These are phyloP conservation scores for Leucophenga montana DNA, from an alignment of 2,888 invertebrate species.

Conservation along the genomic window DNA sequence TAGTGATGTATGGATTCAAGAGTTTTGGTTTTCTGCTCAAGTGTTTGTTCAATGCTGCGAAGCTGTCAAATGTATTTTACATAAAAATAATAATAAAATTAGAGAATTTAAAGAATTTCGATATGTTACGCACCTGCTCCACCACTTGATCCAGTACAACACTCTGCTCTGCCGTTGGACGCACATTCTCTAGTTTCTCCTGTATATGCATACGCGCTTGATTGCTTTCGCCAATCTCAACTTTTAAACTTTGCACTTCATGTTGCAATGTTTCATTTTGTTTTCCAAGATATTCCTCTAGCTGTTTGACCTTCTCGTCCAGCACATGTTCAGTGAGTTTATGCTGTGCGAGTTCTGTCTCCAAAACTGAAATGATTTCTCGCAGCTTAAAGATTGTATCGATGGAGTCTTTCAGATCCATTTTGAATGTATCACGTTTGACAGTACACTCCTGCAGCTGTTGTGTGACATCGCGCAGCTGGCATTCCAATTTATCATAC, in stretches of 20 bases:
- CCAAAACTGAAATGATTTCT: conserved; percentile 85
- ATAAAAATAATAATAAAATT: conserved; percentile 15
- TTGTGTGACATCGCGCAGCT: conserved; percentile 81
- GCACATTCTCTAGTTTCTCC: conserved; percentile 74
- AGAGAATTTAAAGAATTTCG: neutral
- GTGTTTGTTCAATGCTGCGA: conserved; percentile 78
- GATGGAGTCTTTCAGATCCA: conserved; percentile 82
- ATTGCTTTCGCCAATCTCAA: conserved; percentile 68
- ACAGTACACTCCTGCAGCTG: conserved; percentile 77
- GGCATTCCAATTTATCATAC: conserved; percentile 86
- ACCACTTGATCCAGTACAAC: conserved; percentile 74
- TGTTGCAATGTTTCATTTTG: conserved; percentile 70
- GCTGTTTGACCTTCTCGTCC: conserved; percentile 74
- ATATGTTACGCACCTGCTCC: conserved; percentile 65
- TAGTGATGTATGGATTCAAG: conserved; percentile 83
- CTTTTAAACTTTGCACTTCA: conserved; percentile 69
- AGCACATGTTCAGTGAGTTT: conserved; percentile 78
- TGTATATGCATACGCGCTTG: conserved; percentile 69
- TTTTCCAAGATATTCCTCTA: conserved; percentile 66
- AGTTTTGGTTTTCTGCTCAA: conserved; percentile 82
- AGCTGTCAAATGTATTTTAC: conserved; percentile 70
- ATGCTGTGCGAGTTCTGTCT: conserved; percentile 83
- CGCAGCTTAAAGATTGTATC: conserved; percentile 83
- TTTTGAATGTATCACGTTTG: conserved; percentile 79
- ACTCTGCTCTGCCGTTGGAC: conserved; percentile 74